Percentiles rank a stretch among this genome's conserved stretches.
Evolutionary conservation across 1,140 invertebrate species (phyloP).

Genomic region (Ganaspis sp.): DNA sequence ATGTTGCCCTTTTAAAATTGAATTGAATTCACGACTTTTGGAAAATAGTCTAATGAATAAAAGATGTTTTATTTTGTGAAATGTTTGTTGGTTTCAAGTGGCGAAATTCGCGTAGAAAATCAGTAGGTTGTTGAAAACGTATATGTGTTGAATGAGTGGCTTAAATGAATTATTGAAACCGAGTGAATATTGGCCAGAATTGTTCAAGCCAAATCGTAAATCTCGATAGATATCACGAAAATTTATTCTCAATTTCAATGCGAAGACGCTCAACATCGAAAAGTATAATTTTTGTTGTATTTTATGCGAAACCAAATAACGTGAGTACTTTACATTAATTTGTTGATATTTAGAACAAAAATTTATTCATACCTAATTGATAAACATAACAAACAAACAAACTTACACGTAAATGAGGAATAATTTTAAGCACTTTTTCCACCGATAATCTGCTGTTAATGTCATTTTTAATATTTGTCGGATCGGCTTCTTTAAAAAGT

Average conservation of each 20-base stretch:
- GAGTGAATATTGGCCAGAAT: slow-evolving; percentile 15
- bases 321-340: background rate
- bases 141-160: slow-evolving; percentile 14
- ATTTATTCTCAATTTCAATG: slow-evolving; percentile 21
- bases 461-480: slow-evolving; percentile 69
- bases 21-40: too few species aligned
- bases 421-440: slow-evolving; percentile 74
- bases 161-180: slow-evolving; percentile 29
- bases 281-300: background rate
- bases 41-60: background rate
- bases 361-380: too few species aligned
- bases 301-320: background rate
- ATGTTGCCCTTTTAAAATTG: too few species aligned
- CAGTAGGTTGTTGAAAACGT: background rate
- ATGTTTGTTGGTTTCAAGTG: background rate
- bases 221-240: slow-evolving; percentile 15
- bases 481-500: slow-evolving; percentile 74
- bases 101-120: background rate
- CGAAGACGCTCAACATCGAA: background rate
- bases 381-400: background rate
- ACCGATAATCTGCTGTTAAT: slow-evolving; percentile 74
- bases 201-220: slow-evolving; percentile 23
- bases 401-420: slow-evolving; percentile 77
- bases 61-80: background rate
- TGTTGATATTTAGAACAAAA: too few species aligned